These are phyloP conservation scores for Drosophila seguyi DNA, from an alignment of 1,140 invertebrate genomes.

Conservation along the genomic window DNA sequence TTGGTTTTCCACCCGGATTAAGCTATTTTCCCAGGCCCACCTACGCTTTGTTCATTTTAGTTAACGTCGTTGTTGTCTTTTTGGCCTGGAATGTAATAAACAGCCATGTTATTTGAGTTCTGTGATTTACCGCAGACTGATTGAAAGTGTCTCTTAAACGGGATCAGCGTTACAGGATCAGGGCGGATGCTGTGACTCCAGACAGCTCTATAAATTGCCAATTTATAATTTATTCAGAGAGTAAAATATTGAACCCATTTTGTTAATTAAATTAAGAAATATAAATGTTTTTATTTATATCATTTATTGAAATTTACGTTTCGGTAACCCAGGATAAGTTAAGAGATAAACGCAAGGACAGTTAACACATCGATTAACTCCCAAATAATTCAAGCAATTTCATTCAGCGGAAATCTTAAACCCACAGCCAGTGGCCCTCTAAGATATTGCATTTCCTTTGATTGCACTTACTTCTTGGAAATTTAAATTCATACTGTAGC, in stretches of 20 bases:
- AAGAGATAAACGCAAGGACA: too few relatives aligned
- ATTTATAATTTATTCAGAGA: background rate
- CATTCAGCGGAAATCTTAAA: background rate
- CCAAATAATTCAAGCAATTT: too few relatives aligned
- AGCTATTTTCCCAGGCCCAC: too few relatives aligned
- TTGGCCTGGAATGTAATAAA: too few relatives aligned
- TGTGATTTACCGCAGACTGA: constrained; percentile 22
- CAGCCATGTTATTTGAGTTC: constrained; percentile 18
- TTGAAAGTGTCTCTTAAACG: constrained; percentile 2
- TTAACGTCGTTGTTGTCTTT: too few relatives aligned
- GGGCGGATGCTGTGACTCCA: background rate
- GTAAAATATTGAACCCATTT: background rate
- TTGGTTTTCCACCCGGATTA: background rate
- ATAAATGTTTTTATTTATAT: too few relatives aligned
- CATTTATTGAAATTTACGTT: background rate
- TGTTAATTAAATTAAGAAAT: too few relatives aligned
- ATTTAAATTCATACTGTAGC: constrained; percentile 10
- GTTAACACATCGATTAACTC: too few relatives aligned
- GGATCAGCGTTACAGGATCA: background rate
- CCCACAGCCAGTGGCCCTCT: background rate
- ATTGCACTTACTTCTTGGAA: too few relatives aligned
- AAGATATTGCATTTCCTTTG: background rate
- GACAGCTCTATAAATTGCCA: background rate
- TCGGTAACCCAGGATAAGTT: background rate
- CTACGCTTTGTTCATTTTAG: too few relatives aligned